Conservation (phyloP, 2,888 invertebrate genomes). For the Cartodere bifasciata region DNA sequence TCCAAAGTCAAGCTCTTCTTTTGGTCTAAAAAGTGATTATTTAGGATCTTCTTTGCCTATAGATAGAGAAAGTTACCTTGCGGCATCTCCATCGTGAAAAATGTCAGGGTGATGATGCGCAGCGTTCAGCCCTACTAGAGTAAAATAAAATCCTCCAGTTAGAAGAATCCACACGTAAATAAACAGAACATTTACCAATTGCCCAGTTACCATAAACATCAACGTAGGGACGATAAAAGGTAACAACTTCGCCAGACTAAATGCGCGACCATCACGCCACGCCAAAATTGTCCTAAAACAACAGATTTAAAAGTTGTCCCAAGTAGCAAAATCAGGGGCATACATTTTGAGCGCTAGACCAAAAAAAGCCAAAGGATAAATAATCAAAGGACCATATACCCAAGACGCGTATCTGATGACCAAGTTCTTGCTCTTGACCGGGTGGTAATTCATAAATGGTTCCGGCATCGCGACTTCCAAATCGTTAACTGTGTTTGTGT, state of each 20-base stretch:
- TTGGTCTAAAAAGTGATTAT: conserved; percentile 17
- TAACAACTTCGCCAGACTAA: conserved; percentile 14
- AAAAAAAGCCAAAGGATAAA: too few species aligned
- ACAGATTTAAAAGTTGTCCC: conserved; percentile 13
- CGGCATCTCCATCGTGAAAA: conserved; percentile 64
- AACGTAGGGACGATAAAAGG: conserved; percentile 17
- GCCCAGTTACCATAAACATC: conserved; percentile 16
- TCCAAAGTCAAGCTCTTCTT: conserved; percentile 53
- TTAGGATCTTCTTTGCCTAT: background rate
- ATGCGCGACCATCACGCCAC: conserved; percentile 13
- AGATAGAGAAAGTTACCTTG: conserved; percentile 36
- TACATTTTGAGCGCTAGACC: too few species aligned
- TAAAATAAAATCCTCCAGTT: conserved; percentile 47
- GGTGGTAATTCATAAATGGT: conserved; percentile 51
- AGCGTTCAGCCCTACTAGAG: conserved; percentile 53
- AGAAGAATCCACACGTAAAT: conserved; percentile 50
- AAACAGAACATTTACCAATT: conserved; percentile 28
- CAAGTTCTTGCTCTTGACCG: conserved; percentile 41
- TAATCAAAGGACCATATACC: conserved; percentile 32
- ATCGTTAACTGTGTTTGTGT: conserved; percentile 65
- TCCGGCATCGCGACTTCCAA: conserved; percentile 56
- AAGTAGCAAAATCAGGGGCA: too few species aligned
- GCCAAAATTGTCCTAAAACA: conserved; percentile 13
- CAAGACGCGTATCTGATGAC: conserved; percentile 40
- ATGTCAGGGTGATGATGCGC: conserved; percentile 71